phyloP scores from a whole-genome alignment of 2,113 vertebrate species.

The Typhlomys cinereus region DNA sequence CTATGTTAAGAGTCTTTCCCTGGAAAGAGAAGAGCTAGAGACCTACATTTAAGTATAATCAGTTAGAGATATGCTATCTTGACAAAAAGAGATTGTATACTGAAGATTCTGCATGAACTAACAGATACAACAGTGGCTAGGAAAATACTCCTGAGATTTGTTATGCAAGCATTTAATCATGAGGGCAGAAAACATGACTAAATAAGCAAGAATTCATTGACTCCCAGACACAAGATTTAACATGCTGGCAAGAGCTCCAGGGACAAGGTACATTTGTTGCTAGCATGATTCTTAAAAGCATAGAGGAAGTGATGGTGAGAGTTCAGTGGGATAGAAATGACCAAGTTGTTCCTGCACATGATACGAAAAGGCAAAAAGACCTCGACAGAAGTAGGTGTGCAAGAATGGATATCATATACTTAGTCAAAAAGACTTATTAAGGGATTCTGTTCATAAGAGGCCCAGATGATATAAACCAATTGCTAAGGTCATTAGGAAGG shows the following conservation, averaged over 20 bases:
- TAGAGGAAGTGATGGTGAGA: not conserved
- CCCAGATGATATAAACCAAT: not conserved
- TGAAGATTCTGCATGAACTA: not conserved
- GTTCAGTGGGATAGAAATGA: not conserved
- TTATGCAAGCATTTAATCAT: slow-evolving; percentile 27
- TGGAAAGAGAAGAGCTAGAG: not conserved
- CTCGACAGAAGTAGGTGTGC: not conserved
- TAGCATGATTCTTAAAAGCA: not conserved
- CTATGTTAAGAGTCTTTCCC: not conserved
- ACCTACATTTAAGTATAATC: not conserved
- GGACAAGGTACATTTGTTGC: not conserved
- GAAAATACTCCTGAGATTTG: not conserved
- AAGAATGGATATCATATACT: not conserved
- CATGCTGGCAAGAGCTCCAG: not conserved
- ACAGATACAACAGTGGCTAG: not conserved
- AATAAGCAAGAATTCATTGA: slow-evolving; percentile 10
- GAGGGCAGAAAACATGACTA: not conserved
- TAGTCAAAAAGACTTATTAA: not conserved
- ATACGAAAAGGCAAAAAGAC: slow-evolving; percentile 1
- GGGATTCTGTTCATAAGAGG: not conserved
- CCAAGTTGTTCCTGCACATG: not conserved
- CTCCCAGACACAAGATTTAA: not conserved
- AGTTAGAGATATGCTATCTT: not conserved
- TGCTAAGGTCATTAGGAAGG: not conserved
- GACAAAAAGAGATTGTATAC: not conserved